Evolutionary conservation across 64 coral and sea anemone species (phyloP).

Genomic region (Pachyseris speciosa): DNA sequence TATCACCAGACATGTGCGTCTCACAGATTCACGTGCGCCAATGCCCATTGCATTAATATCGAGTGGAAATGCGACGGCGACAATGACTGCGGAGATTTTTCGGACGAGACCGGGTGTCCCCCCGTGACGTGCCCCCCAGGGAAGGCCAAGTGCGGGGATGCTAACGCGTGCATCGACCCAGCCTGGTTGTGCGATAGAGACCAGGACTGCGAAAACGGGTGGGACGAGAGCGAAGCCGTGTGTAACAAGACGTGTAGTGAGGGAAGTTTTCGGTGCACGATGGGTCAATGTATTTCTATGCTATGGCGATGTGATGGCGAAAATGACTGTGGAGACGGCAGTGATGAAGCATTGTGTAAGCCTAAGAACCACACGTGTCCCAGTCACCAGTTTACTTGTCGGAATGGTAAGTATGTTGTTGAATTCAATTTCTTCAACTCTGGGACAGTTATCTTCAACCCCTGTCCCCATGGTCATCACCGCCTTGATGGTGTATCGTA

Average conservation of each 20-base stretch:
- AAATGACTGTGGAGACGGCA: conserved; percentile 74
- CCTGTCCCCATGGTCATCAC: too few species aligned
- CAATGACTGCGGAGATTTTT: conserved; percentile 90
- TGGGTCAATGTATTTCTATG: conserved; percentile 62
- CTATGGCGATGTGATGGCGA: conserved; percentile 80
- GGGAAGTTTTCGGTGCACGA: conserved; percentile 36
- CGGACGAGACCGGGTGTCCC: conserved; percentile 75
- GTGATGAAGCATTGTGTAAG: conserved; percentile 39
- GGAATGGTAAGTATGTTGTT: conserved; percentile 26
- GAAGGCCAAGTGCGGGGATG: conserved; percentile 55
- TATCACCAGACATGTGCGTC: conserved; percentile 32
- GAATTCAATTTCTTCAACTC: background rate
- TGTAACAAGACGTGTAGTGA: conserved; percentile 39
- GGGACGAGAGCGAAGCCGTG: conserved; percentile 59
- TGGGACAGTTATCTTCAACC: too few species aligned
- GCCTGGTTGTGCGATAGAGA: conserved; percentile 82
- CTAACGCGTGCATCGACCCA: conserved; percentile 57
- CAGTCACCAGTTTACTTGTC: conserved; percentile 51
- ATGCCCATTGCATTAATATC: conserved; percentile 77
- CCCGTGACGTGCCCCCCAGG: conserved; percentile 57
- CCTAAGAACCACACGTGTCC: background rate
- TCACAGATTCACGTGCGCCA: conserved; percentile 84
- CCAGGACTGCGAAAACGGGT: conserved; percentile 68
- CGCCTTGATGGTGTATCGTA: too few species aligned
- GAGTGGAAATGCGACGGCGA: conserved; percentile 85